These are phyloP conservation scores for Aphelenchoides besseyi DNA, from an alignment of 1,140 invertebrate species.

Conservation along the genomic window DNA sequence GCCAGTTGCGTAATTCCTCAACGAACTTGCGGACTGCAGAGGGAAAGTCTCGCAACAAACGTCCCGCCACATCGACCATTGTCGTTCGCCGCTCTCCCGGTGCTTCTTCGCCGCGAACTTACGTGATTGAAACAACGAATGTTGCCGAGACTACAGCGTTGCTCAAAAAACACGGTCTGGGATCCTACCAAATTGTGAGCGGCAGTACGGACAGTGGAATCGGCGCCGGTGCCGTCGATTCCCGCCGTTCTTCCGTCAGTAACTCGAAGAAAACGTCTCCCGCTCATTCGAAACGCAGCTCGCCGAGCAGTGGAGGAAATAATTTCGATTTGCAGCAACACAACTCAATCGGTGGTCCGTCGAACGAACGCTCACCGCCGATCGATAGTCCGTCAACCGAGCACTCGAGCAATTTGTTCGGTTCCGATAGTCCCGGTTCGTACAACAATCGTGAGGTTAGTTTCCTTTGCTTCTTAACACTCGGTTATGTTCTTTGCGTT, in stretches of 20 bases:
- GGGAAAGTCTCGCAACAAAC: conserved; percentile 9
- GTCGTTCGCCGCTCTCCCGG: conserved; percentile 24
- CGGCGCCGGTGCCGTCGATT: neutral
- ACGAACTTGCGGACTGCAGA: neutral
- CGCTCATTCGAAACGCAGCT: conserved; percentile 16
- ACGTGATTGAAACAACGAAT: conserved; percentile 25
- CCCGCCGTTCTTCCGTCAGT: conserved; percentile 17
- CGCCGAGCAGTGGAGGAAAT: conserved; percentile 17
- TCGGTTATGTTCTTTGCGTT: neutral
- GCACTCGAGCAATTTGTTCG: conserved; percentile 22
- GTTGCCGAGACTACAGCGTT: conserved; percentile 10
- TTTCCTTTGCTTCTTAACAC: conserved; percentile 16
- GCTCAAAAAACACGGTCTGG: conserved; percentile 20
- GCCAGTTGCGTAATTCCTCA: neutral
- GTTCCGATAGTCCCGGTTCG: conserved; percentile 20
- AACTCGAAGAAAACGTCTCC: conserved; percentile 28
- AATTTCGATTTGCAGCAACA: conserved; percentile 21
- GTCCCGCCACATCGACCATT: conserved; percentile 15
- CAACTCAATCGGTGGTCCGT: conserved; percentile 8
- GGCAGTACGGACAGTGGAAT: conserved; percentile 18
- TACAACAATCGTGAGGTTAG: conserved; percentile 31
- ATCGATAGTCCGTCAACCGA: conserved; percentile 17
- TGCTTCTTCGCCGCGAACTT: conserved; percentile 16
- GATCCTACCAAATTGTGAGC: conserved; percentile 6
- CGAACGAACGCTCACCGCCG: neutral